Base-by-base conservation (phyloP, 2,797 vertebrate genomes). In the Austrolebias charrua region DNA sequence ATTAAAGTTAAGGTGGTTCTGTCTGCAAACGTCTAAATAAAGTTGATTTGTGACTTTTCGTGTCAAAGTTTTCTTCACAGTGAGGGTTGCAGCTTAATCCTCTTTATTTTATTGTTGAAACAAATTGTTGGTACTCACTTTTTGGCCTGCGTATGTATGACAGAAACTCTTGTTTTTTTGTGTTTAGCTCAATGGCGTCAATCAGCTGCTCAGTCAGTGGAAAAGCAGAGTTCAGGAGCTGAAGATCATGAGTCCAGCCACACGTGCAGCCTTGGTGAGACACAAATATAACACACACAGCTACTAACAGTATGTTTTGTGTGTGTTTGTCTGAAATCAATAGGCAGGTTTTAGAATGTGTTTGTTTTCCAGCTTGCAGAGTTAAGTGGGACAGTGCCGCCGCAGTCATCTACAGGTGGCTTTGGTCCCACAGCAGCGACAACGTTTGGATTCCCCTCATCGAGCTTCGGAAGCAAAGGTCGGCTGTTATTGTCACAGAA, bases 251-350 rank as follows among this genome's bases (percentile, higher is more conserved):
- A 95, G 80, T 87, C 61, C 85, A 51, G 80, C 89, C 1, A 93
- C 93, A 24, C 94, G 90, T 66, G 51, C 75, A 43, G 78, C 91
- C 40, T 45, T 96, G 94, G 96, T 98, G 78, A 94, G 92, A 79
- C 4, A 20, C 55, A 33, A 1, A 18, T 9, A 28, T 6, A 13
- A 1, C 50, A n/a, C 14, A 19, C 18, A 55, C 46, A 24, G 24
- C 49, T 43, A 16, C 3, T 38, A 16, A 6, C 16, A 7, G 44
- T 40, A 40, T 35, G 18, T 24, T 8, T n/a, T 49, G 1, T 40
- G 4, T 55, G 1, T 59, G 28, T 50, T 55, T 43, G 0, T 15
- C 42, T 45, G 11, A 43, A 62, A n/a, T 45, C 8, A 50, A 1
- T 53, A 4, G 47, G n/a, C 16, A 40, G 24, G 14, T 13, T 63